A percentile compares a stretch with the other conserved stretches of the same genome.
Evolutionary conservation across 2,797 vertebrate species (phyloP).

Genomic region (Hydrophis major): DNA sequence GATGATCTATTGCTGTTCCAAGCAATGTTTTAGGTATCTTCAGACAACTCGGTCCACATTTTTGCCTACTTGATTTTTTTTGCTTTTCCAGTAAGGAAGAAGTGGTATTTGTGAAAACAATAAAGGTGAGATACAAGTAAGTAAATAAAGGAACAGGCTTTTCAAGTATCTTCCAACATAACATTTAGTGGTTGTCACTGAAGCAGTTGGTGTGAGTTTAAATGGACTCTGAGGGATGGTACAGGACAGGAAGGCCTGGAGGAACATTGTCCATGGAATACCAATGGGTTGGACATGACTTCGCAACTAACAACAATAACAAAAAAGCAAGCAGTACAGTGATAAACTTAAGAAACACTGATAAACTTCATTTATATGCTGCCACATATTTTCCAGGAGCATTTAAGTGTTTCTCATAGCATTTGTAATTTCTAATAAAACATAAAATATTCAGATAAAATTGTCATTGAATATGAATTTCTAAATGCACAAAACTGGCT

Average conservation of each 20-base stretch:
- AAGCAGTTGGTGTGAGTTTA: too few relatives aligned
- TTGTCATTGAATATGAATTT: background rate
- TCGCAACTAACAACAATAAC: too few relatives aligned
- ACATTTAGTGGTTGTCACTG: background rate
- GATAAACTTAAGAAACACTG: background rate
- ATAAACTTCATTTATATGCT: background rate
- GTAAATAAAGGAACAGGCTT: background rate
- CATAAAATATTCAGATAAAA: constrained; percentile 3
- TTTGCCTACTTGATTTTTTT: background rate
- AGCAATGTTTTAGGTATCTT: background rate
- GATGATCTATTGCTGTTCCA: background rate
- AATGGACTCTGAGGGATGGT: too few relatives aligned
- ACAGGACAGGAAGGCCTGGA: too few relatives aligned
- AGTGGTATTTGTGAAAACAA: background rate
- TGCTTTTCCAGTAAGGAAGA: background rate
- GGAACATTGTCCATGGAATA: too few relatives aligned
- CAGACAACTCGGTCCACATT: background rate
- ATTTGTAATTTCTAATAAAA: background rate
- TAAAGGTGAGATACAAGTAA: background rate
- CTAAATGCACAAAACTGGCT: background rate
- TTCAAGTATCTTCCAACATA: background rate
- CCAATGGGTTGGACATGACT: too few relatives aligned
- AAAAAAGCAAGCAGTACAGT: background rate
- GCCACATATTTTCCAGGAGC: background rate
- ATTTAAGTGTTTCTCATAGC: background rate